Evolutionary conservation across 1,140 invertebrate species (phyloP), one percentile per base, ranked within the genome.

Genomic region (Melanaphis sacchari): DNA sequence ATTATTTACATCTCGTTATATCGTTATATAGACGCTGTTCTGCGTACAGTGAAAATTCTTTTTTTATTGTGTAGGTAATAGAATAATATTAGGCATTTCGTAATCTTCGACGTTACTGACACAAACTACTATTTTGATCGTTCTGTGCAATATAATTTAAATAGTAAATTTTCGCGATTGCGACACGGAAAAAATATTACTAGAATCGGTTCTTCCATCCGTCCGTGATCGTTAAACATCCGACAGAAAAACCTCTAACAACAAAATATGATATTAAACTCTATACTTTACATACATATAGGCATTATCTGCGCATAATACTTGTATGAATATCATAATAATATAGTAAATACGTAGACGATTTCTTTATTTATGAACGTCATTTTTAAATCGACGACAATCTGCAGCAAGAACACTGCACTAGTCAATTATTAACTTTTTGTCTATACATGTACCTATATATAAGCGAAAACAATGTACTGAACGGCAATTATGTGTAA

Each of bases 401-500:
- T 89, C 43, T 21, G 43, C 15, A 46, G 6, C 84, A 46, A 1
- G 66, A 81, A n/a, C 43, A 49, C 36, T 26, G 26, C 40, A 46
- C n/a, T 22, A 89, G 87, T 89, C 87, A 22, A 89, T 89, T 89
- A 89, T 89, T 89, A 88, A 52, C 24, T 76, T 15, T 76, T 31
- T 66, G 59, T n/a, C n/a, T n/a, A 31, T n/a, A 36, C n/a, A n/a
- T 76, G 59, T 31, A n/a, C 46, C 46, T 21, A n/a, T 21, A 76
- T 52, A 88, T 9, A 38, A 36, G 21, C 46, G 46, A 89, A 49
- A 52, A 89, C 31, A 88, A 52, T 40, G 31, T 88, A 38, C 85
- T 15, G 26, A n/a, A 41, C 84, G 26, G 21, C 31, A 52, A 89
- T 89, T 89, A 52, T 38, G 7, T 40, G 81, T 24, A 24, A 82